phyloP scores from a whole-genome alignment of 2,113 vertebrate species.

The Sisor rabdophorus region DNA sequence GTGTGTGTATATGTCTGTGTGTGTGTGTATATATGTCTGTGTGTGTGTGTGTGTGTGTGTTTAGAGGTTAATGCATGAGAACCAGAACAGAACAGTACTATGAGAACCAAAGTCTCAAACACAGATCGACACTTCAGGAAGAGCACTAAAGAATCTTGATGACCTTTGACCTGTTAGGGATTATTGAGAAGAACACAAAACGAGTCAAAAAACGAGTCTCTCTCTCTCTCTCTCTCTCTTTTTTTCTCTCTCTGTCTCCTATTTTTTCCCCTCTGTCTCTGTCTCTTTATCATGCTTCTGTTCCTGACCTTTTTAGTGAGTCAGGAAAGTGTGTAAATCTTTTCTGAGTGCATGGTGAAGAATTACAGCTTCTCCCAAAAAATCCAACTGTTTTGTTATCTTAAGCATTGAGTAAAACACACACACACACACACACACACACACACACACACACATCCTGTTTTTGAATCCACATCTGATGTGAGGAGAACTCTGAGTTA shows the following conservation, averaged over 20 bases:
- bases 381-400: conserved; percentile 65
- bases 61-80: conserved; percentile 51
- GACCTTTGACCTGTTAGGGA: conserved; percentile 6
- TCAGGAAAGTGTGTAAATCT: conserved; percentile 66
- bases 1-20: conserved; percentile 49
- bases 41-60: background rate
- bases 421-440: conserved; percentile 11
- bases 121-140: background rate
- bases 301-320: conserved; percentile 56
- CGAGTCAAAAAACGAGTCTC: too few relatives aligned
- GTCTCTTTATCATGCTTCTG: conserved; percentile 46
- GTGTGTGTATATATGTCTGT: background rate
- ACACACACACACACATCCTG: conserved; percentile 26
- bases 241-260: background rate
- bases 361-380: conserved; percentile 70
- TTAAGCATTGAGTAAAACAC: conserved; percentile 55
- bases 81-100: conserved; percentile 5
- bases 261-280: background rate
- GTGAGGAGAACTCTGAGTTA: too few relatives aligned
- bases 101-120: conserved; percentile 25
- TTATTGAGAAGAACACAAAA: background rate
- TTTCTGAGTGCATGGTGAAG: conserved; percentile 65
- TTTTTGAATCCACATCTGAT: too few relatives aligned
- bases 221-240: background rate
- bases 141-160: background rate